Evolutionary conservation across 2,888 invertebrate genomes (phyloP).

Genomic region (Eudemis profundana): DNA sequence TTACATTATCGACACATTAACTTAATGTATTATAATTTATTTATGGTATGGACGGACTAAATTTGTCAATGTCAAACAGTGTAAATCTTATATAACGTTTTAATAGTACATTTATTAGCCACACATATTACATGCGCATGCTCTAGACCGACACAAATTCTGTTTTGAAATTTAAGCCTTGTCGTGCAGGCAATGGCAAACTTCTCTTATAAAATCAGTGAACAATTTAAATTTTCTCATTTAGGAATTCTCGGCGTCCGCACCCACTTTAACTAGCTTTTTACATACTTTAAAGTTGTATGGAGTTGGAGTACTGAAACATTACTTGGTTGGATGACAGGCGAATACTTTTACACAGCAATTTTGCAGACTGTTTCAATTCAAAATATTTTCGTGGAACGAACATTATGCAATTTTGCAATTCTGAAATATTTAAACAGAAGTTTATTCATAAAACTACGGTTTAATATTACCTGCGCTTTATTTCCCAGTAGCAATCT

Average conservation of each 20-base stretch:
- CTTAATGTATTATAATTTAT: too few relatives aligned
- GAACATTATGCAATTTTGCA: constrained; percentile 19
- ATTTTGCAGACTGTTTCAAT: constrained; percentile 6
- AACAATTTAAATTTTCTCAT: constrained; percentile 54
- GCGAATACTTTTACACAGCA: constrained; percentile 31
- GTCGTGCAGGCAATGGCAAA: constrained; percentile 35
- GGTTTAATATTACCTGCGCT: background rate
- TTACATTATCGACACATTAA: too few relatives aligned
- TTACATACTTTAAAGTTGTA: constrained; percentile 40
- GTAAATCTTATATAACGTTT: too few relatives aligned
- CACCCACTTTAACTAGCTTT: constrained; percentile 33
- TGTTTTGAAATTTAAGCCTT: constrained; percentile 21
- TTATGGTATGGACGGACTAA: too few relatives aligned
- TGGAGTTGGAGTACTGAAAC: constrained; percentile 32
- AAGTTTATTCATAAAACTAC: constrained; percentile 1
- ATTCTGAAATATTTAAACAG: constrained; percentile 11
- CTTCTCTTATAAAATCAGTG: constrained; percentile 50
- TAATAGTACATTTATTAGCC: background rate
- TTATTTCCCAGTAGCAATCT: background rate
- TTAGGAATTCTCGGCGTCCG: constrained; percentile 43
- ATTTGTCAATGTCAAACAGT: too few relatives aligned
- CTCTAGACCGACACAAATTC: background rate
- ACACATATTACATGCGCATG: background rate
- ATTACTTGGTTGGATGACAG: constrained; percentile 21
- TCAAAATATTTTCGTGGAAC: constrained; percentile 21